Percentiles rank a stretch among this genome's conserved stretches.
Evolutionary conservation across 2,888 invertebrate species (phyloP).

Genomic region (Pandemis corylana): DNA sequence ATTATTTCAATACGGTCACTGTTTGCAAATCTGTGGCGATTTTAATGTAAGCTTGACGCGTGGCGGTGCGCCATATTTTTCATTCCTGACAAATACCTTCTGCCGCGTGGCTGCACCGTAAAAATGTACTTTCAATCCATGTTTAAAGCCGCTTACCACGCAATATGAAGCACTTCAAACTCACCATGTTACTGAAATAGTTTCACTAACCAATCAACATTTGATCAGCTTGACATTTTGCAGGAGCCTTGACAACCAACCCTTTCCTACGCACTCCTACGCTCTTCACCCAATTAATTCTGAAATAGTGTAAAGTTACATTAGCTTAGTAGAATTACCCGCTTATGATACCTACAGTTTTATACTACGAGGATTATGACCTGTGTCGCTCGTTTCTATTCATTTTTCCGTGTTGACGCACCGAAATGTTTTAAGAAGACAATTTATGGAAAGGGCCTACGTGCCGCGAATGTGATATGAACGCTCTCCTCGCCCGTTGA

Average conservation of each 20-base stretch:
- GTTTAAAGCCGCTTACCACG: background rate
- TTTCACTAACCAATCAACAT: background rate
- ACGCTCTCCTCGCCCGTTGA: slow-evolving; percentile 46
- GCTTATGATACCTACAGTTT: background rate
- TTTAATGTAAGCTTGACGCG: slow-evolving; percentile 53
- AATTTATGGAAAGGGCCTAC: slow-evolving; percentile 70
- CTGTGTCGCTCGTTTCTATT: slow-evolving; percentile 47
- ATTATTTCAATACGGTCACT: no score
- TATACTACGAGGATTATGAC: slow-evolving; percentile 29
- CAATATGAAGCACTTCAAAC: background rate
- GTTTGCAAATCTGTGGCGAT: slow-evolving; percentile 50
- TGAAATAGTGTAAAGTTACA: slow-evolving; percentile 1
- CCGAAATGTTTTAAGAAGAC: slow-evolving; percentile 64
- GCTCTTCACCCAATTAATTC: background rate
- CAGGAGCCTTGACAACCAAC: background rate
- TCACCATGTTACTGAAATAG: background rate
- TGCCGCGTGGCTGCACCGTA: background rate
- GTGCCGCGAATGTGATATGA: slow-evolving; percentile 65
- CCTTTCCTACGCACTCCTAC: slow-evolving; percentile 1
- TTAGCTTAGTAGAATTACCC: background rate
- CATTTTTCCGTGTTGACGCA: slow-evolving; percentile 61
- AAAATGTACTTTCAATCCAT: slow-evolving; percentile 13
- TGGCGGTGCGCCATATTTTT: slow-evolving; percentile 50
- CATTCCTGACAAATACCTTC: slow-evolving; percentile 42
- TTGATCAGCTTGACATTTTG: background rate